These are phyloP conservation scores for Aselliscus stoliczkanus DNA, from an alignment of 2,797 vertebrate species.

Conservation along the genomic window DNA sequence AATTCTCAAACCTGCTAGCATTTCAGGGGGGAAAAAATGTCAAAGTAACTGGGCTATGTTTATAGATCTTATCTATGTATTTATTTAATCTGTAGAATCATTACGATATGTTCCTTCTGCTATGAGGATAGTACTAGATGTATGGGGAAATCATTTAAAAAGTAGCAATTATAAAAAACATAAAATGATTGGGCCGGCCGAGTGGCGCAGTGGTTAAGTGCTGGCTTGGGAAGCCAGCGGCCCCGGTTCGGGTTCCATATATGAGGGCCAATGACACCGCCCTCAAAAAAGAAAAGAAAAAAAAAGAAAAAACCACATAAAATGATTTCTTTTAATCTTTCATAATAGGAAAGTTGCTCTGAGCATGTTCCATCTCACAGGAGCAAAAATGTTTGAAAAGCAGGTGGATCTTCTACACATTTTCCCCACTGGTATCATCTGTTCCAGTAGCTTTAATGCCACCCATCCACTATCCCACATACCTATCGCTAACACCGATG, in stretches of 20 bases:
- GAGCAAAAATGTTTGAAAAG: background rate
- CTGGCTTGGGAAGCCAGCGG: too few species aligned
- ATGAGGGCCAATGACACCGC: too few species aligned
- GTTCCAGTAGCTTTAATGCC: background rate
- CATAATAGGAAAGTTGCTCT: background rate
- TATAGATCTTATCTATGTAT: background rate
- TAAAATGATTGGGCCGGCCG: background rate
- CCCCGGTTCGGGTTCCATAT: too few species aligned
- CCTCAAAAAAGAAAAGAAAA: too few species aligned
- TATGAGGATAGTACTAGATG: background rate
- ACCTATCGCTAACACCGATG: fast-evolving
- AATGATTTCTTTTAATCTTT: background rate
- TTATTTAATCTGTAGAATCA: background rate
- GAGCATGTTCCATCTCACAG: background rate
- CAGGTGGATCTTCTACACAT: too few species aligned
- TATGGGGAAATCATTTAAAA: background rate
- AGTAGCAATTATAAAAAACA: background rate
- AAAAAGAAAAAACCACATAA: too few species aligned
- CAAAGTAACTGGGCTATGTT: background rate
- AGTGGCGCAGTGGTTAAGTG: too few species aligned
- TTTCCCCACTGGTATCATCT: background rate
- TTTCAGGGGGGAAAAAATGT: background rate
- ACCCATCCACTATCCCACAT: background rate
- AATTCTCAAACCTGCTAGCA: background rate
- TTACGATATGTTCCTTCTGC: background rate